Base-by-base conservation (phyloP, 2,888 invertebrate species). In the Calameuta idolon region DNA sequence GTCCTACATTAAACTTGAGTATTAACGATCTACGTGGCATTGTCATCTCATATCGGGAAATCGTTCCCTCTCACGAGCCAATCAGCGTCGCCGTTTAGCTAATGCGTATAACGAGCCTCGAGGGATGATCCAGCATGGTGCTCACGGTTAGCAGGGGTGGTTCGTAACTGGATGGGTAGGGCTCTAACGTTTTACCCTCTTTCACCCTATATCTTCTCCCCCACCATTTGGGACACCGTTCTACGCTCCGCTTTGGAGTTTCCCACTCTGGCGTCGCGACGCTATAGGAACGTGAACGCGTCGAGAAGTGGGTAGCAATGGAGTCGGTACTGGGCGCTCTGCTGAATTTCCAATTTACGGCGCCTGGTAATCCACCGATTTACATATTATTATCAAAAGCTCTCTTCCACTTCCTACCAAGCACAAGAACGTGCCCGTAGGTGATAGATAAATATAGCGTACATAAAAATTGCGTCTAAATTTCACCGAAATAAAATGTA, bases 321-420 rank as follows among this genome's bases (percentile, higher is more conserved):
- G 71, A 34, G 33, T 33, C 71, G 12, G 12, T 15, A 34, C 71
- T 23, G 33, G 71, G 71, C 71, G 71, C 34, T 55, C n/a, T 15
- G 71, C 71, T 71, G 71, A 71, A 71, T 71, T 85, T 85, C 85
- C 87, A 88, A 88, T 87, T 88, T 88, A 80, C 87, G 82, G 83
- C 81, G 82, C 77, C 85, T 81, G 81, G 84, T 86, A 86, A 82
- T 86, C 86, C 85, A 77, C 77, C 81, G 84, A 88, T 88, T 88
- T 88, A 88, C 88, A 88, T 88, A 88, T 87, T 87, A 84, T 85
- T 85, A 85, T 86, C 84, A 85, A 83, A 86, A 86, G 83, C 80
- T 71, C 77, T 33, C 75, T 71, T 68, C 34, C 75, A 31, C 69
- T 30, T 35, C 12, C 69, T 75, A 55, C 55, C 23, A 55, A 55